These are phyloP conservation scores for Dromococcyx pavoninus DNA, from an alignment of 2,797 vertebrate genomes.

Conservation along the genomic window DNA sequence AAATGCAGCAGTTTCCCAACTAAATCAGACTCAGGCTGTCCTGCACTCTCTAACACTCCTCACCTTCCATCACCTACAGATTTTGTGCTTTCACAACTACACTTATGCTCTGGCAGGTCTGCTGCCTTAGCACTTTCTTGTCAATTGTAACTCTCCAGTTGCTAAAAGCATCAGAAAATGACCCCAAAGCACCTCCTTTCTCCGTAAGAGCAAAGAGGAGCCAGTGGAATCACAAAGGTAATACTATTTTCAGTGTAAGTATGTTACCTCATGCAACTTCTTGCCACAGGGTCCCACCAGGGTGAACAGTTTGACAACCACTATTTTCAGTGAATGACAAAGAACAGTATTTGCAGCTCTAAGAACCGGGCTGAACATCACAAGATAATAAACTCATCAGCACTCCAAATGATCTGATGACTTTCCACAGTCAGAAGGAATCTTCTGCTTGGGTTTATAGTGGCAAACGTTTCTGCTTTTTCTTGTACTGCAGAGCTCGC, in stretches of 20 bases:
- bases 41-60: neutral
- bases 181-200: constrained; percentile 19
- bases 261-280: neutral
- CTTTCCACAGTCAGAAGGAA: neutral
- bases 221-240: neutral
- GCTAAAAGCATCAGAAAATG: constrained; percentile 30
- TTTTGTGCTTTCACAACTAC: neutral
- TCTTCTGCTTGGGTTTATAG: neutral
- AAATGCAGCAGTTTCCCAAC: neutral
- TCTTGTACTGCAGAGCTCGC: neutral
- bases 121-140: neutral
- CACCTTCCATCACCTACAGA: neutral
- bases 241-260: neutral
- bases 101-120: neutral
- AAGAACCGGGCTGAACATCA: neutral
- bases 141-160: neutral
- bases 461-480: neutral
- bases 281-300: constrained; percentile 16
- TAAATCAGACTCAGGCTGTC: neutral
- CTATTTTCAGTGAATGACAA: neutral
- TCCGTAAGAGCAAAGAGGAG: neutral
- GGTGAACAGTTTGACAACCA: constrained; percentile 2
- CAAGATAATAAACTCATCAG: neutral
- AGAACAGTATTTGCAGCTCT: neutral
- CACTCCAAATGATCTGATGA: neutral